phyloP scores from a whole-genome alignment of 2,888 invertebrate species.

The Epirrita christyi region DNA sequence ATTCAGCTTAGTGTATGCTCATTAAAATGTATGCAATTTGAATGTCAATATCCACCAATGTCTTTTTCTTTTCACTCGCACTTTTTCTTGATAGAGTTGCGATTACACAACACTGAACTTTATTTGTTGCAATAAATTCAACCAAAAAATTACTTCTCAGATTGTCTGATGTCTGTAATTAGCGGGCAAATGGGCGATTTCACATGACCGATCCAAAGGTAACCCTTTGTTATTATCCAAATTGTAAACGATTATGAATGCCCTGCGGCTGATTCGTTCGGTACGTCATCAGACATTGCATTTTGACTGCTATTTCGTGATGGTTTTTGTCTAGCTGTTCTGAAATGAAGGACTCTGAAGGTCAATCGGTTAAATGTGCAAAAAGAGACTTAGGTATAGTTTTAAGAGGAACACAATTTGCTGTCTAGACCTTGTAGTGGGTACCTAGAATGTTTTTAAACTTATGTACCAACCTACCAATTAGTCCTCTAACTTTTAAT shows the following conservation, averaged over 20 bases:
- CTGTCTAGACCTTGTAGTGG: conserved; percentile 17
- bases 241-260: conserved; percentile 60
- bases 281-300: conserved; percentile 56
- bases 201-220: conserved; percentile 46
- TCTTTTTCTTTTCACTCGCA: not conserved
- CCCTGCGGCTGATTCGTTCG: conserved; percentile 56
- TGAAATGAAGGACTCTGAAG: conserved; percentile 54
- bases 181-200: conserved; percentile 48
- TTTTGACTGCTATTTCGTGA: conserved; percentile 52
- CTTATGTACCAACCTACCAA: no score
- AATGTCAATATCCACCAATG: not conserved
- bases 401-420: conserved; percentile 26
- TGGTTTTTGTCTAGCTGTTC: conserved; percentile 48
- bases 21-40: not conserved
- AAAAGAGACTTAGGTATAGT: conserved; percentile 27
- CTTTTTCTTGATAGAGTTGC: no score
- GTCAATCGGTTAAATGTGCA: conserved; percentile 41
- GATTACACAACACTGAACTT: not conserved
- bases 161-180: conserved; percentile 49
- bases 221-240: conserved; percentile 65
- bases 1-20: not conserved
- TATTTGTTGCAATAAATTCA: conserved; percentile 18
- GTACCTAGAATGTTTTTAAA: no score
- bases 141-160: conserved; percentile 33
- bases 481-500: not conserved